phyloP scores from a whole-genome alignment of 2,113 vertebrate genomes.

The Megaptera novaeangliae region DNA sequence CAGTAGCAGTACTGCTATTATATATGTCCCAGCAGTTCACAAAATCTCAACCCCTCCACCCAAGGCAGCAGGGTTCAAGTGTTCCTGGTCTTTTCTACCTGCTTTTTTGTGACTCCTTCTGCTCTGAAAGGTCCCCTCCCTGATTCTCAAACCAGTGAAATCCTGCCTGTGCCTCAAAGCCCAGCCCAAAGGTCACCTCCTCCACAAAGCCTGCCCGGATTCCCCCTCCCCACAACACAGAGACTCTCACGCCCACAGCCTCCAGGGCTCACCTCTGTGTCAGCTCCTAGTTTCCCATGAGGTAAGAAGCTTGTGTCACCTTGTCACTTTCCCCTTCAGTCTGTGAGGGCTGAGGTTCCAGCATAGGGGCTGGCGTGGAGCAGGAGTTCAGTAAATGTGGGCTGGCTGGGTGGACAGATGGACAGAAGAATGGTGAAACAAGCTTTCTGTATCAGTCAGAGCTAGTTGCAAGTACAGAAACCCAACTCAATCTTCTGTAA shows the following conservation, averaged over 20 bases:
- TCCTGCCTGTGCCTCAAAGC: background rate
- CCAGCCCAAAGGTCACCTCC: background rate
- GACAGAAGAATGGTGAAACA: background rate
- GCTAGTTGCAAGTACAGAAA: background rate
- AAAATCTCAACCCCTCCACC: background rate
- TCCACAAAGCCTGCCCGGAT: background rate
- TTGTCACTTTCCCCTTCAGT: background rate
- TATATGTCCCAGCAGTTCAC: rapidly evolving
- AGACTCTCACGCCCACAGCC: background rate
- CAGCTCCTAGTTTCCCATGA: background rate
- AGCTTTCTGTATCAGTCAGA: background rate
- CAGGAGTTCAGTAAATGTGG: background rate
- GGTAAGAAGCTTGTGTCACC: background rate
- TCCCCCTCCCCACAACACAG: background rate
- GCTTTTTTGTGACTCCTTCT: background rate
- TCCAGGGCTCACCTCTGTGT: background rate
- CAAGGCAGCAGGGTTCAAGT: background rate
- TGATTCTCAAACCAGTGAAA: background rate
- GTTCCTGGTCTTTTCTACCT: background rate
- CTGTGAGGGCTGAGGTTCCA: background rate
- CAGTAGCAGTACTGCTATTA: rapidly evolving
- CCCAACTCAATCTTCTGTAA: background rate
- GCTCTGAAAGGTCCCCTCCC: background rate
- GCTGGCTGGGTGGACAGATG: background rate
- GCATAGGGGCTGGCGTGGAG: background rate